Evolutionary conservation across 2,797 vertebrate genomes (phyloP).

Genomic region (Hydrolagus colliei): DNA sequence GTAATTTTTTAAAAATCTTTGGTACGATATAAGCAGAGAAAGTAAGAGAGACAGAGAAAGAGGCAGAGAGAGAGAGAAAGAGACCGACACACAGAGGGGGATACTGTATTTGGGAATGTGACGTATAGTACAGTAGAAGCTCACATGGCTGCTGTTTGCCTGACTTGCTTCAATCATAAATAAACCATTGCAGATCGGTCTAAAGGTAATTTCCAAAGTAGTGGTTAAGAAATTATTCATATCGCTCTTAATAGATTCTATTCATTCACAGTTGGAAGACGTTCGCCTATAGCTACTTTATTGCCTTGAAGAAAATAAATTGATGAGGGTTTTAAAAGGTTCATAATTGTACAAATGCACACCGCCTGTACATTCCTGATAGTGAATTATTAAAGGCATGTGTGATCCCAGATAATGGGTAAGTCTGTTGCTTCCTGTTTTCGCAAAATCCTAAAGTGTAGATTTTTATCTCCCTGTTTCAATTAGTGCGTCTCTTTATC

Average conservation of each 20-base stretch:
- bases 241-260: neutral
- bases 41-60: neutral
- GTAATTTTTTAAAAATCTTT: neutral
- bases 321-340: neutral
- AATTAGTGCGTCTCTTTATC: conserved; percentile 16
- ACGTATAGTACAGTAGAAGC: too few species aligned
- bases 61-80: neutral
- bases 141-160: too few species aligned
- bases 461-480: conserved; percentile 6
- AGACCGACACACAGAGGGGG: too few species aligned
- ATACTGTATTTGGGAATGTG: too few species aligned
- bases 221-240: neutral
- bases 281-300: neutral
- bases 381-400: neutral
- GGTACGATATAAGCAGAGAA: too few species aligned
- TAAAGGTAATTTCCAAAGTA: neutral
- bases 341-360: neutral
- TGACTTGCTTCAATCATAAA: neutral
- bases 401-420: neutral
- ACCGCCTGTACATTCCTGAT: neutral
- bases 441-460: neutral
- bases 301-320: neutral
- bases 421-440: neutral
- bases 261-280: neutral
- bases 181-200: neutral